Evolutionary conservation across 2,113 vertebrate genomes (phyloP), one percentile per base, ranked within the genome.

Genomic region (Equus przewalskii): DNA sequence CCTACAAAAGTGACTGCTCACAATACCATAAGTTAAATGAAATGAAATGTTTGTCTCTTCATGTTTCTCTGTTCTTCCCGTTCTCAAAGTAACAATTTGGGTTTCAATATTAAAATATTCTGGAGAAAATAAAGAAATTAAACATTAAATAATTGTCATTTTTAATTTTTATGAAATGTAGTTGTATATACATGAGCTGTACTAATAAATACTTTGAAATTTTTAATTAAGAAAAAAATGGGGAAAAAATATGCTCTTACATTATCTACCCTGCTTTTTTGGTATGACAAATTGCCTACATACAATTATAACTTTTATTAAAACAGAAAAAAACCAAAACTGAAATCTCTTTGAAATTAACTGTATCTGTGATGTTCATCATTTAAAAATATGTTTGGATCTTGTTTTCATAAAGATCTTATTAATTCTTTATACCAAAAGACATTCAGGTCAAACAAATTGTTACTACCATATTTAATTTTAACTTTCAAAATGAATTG

Each of bases 61-160:
- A 94, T 98, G 97, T 98, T 98, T 98, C 98, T 98, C 96, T 98
- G 96, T 97, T 98, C 96, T 98, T 82, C 98, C 98, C 98, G 98
- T 98, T 96, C 98, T 98, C 97, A 96, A 98, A 99, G 95, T 98
- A 98, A 98, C 92, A 97, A 98, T 97, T 98, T 98, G 98, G 98
- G 96, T 98, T 99, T 98, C 99, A 95, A 98, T 98, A 98, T 98
- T 97, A 98, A 99, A 98, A 98, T 98, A 98, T 98, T 98, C 99
- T 98, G 98, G 94, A 98, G 94, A 98, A 98, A 99, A 99, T 99
- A 99, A 99, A 99, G 98, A 98, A 83, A 98, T 98, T 96, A 98
- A 99, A 98, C 98, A 98, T 91, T 70, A 96, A 94, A 83, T 97
- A 80, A 87, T 97, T 97, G 98, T 98, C 96, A 85, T 98, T 96